Conservation (phyloP, 2,888 invertebrate genomes). For the Xanthorhoe spadicearia region DNA sequence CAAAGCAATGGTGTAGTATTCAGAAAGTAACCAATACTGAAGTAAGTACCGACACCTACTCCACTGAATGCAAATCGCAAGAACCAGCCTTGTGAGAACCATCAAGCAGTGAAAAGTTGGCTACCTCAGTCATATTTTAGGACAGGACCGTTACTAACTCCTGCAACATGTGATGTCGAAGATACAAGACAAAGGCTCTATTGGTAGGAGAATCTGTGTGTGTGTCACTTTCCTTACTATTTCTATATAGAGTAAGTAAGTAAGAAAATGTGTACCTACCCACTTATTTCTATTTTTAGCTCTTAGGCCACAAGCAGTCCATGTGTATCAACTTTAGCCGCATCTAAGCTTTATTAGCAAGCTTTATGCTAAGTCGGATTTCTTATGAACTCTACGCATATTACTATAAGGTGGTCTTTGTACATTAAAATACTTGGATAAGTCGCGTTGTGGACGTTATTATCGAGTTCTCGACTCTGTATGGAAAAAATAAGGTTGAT, state of each 20-base stretch:
- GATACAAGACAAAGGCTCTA: no score
- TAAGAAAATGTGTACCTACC: background rate
- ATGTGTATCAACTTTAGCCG: conserved; percentile 22
- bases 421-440: background rate
- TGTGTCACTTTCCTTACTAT: background rate
- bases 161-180: no score
- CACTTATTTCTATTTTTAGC: conserved; percentile 5
- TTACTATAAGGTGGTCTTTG: conserved; percentile 16
- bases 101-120: no score
- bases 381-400: background rate
- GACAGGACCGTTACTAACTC: no score
- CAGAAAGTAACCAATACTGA: no score
- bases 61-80: no score
- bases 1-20: no score
- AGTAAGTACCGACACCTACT: no score
- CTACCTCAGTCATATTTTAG: no score
- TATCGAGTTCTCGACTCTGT: background rate
- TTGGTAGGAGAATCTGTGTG: no score
- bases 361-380: conserved; percentile 32
- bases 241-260: background rate
- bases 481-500: background rate
- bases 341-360: conserved; percentile 47
- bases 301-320: conserved; percentile 12
- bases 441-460: background rate
- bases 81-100: no score